Conservation (phyloP, 2,888 invertebrate genomes). For the Clostera curtula region DNA sequence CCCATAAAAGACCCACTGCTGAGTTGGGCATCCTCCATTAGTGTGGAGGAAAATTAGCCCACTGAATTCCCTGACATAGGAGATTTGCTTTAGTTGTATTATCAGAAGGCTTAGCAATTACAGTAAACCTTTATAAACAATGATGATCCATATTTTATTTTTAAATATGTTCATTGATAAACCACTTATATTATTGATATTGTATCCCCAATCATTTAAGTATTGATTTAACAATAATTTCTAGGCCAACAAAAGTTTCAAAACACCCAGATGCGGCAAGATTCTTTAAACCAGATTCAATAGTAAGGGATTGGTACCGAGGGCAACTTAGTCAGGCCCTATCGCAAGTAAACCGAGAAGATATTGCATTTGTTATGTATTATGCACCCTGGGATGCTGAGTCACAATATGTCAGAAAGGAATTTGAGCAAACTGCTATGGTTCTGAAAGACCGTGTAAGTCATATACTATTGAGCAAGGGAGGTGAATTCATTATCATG, state of each 20-base stretch:
- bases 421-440: slow-evolving; percentile 84
- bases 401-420: slow-evolving; percentile 81
- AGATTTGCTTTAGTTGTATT: too few species aligned
- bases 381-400: slow-evolving; percentile 97
- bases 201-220: not conserved
- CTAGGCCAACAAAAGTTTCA: slow-evolving; percentile 51
- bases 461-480: too few species aligned
- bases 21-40: too few species aligned
- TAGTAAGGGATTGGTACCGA: slow-evolving; percentile 84
- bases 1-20: too few species aligned
- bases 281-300: slow-evolving; percentile 81
- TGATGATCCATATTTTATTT: too few species aligned
- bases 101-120: too few species aligned
- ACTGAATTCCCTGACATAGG: too few species aligned
- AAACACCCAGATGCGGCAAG: slow-evolving; percentile 74
- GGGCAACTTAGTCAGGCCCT: slow-evolving; percentile 82
- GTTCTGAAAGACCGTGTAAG: slow-evolving; percentile 81
- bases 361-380: slow-evolving; percentile 91
- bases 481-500: too few species aligned
- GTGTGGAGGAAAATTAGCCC: too few species aligned
- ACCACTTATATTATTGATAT: slow-evolving; percentile 5
- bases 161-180: too few species aligned
- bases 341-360: slow-evolving; percentile 76
- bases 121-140: too few species aligned
- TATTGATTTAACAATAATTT: slow-evolving; percentile 3